Percentiles rank a stretch among this genome's conserved stretches.
These are phyloP conservation scores for Trachurus trachurus DNA, from an alignment of 2,797 vertebrate genomes.

Conservation along the genomic window DNA sequence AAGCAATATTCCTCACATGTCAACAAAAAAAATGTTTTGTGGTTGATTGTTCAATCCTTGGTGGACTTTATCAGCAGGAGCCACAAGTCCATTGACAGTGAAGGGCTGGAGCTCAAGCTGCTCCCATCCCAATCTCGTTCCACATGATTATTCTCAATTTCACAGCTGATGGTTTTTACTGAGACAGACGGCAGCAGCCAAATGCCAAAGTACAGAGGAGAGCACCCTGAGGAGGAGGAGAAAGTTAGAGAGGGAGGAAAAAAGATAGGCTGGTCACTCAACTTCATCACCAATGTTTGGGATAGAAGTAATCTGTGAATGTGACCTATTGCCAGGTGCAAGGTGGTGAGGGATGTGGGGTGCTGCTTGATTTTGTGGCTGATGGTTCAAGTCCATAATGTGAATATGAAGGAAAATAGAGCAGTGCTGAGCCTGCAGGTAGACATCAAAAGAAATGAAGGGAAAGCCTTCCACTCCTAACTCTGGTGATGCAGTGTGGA, in stretches of 20 bases:
- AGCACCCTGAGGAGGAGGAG: conserved; percentile 59
- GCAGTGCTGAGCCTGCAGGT: background rate
- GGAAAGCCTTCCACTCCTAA: background rate
- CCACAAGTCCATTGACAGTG: conserved; percentile 71
- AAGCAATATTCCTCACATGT: conserved; percentile 49
- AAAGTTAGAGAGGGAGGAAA: conserved; percentile 42
- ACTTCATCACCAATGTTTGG: conserved; percentile 64
- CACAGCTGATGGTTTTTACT: conserved; percentile 86
- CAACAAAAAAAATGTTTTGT: conserved; percentile 50
- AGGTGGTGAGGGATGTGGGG: background rate
- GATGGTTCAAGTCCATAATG: background rate
- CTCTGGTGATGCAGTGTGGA: background rate
- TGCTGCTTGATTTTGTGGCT: conserved; percentile 2
- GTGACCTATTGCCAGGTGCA: conserved; percentile 45
- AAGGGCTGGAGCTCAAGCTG: conserved; percentile 79
- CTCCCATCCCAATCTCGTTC: conserved; percentile 83
- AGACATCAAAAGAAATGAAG: background rate
- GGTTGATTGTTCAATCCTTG: conserved; percentile 61
- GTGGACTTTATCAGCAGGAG: conserved; percentile 77
- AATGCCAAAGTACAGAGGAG: conserved; percentile 76
- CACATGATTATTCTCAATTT: conserved; percentile 89
- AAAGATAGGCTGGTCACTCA: conserved; percentile 57
- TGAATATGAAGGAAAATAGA: conserved; percentile 12
- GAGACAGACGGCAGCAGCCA: conserved; percentile 78
- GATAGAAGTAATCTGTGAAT: conserved; percentile 50